Base-by-base conservation (phyloP, 2,113 vertebrate genomes). In the Anhinga rufa region DNA sequence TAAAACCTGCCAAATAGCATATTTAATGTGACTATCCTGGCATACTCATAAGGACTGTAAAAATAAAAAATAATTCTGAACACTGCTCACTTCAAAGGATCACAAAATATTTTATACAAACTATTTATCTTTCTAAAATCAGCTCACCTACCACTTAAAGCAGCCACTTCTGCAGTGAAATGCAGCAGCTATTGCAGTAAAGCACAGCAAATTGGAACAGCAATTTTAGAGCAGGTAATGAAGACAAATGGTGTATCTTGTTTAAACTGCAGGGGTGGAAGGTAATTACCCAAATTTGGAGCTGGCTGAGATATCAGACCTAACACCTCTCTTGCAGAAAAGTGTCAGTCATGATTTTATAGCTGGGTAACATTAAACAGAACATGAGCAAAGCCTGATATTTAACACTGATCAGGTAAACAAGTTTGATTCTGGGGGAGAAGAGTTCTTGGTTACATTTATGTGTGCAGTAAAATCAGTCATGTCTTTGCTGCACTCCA, bases 91-190 rank as follows among this genome's bases (percentile, higher is more conserved):
- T 96, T 97, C 84, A 96, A 92, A 95, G 66, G 55, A 95, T 92
- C 55, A 55, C 87, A 93, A 92, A 95, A 96, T 96, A 95, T 97
- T 97, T 97, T 94, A 93, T 92, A 86, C 46, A 95, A 93, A 92
- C 92, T 88, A 90, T 95, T 77, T 89, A 60, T 94, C 94, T 93
- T 89, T 94, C 70, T 90, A 76, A 89, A 96, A 95, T 95, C 84
- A 80, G 32, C 71, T 97, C 62, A 94, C 91, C 94, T 88, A 86
- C 82, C 55, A 87, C 75, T 95, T 91, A 88, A 84, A 95, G 68
- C 68, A 94, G 55, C 32, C 49, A 54, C 64, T 93, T 95, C 79
- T 83, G 71, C 91, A 88, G 68, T 88, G 90, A 92, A 97, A 95
- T 91, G 89, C 85, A 88, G 66, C 60, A 90, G 71, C 66, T 90